Conservation (phyloP, 2,888 invertebrate species). For the Eupithecia vulgata region DNA sequence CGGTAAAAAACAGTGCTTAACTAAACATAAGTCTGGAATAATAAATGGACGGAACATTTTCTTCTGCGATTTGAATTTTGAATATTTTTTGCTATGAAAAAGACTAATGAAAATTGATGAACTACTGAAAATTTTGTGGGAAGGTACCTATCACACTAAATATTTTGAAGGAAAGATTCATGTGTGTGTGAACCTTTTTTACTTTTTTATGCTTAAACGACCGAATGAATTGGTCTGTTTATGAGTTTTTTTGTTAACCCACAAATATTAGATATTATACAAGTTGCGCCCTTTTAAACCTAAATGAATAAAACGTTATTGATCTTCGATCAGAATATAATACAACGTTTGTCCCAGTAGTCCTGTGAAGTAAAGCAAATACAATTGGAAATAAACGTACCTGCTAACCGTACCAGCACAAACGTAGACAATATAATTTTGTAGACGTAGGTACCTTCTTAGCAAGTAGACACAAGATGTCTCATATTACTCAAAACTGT, state of each 20-base stretch:
- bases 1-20: slow-evolving; percentile 41
- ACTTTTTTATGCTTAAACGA: background rate
- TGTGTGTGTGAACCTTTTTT: background rate
- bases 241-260: no score
- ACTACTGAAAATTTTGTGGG: background rate
- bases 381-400: no score
- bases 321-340: no score
- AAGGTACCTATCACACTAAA: background rate
- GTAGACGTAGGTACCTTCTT: background rate
- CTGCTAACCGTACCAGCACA: no score
- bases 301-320: no score
- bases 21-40: slow-evolving; percentile 14
- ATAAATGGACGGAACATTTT: slow-evolving; percentile 13
- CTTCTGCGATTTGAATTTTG: background rate
- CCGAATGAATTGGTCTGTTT: background rate
- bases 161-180: no score
- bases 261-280: no score
- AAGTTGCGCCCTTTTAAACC: no score
- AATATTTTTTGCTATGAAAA: background rate
- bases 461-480: background rate
- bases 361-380: no score
- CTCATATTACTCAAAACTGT: background rate
- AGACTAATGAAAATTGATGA: background rate
- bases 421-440: background rate
- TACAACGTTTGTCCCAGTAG: no score